Evolutionary conservation across 2,113 vertebrate genomes (phyloP).

Genomic region (Urocolius indicus): DNA sequence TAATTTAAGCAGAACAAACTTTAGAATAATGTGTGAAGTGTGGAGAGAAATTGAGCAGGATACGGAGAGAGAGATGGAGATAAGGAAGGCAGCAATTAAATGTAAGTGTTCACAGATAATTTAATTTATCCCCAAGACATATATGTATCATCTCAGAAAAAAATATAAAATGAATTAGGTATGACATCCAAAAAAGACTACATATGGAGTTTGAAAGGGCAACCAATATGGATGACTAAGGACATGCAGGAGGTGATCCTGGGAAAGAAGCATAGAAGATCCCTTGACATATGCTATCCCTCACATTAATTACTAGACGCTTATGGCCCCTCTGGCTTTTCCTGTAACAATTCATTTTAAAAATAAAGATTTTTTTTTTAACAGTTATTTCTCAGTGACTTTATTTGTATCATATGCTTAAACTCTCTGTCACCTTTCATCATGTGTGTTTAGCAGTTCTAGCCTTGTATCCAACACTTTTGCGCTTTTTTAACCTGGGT

Average conservation of each 20-base stretch:
- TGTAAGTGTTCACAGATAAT: not conserved
- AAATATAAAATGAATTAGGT: not conserved
- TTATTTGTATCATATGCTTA: not conserved
- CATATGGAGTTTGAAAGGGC: not conserved
- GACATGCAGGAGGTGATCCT: not conserved
- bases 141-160: not conserved
- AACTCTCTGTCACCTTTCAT: not conserved
- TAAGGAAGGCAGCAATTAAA: not conserved
- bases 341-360: not conserved
- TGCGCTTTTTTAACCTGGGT: not conserved
- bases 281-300: not conserved
- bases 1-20: not conserved
- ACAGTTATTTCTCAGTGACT: not conserved
- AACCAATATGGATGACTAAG: not conserved
- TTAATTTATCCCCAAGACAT: not conserved
- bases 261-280: not conserved
- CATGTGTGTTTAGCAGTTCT: not conserved
- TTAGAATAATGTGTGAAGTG: not conserved
- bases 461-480: not conserved
- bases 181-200: not conserved
- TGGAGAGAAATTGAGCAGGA: not conserved
- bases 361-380: not conserved
- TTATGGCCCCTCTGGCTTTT: not conserved
- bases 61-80: not conserved
- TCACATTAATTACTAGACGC: not conserved